Conservation (phyloP, 2,888 invertebrate genomes). For the Abrostola triplasia region DNA sequence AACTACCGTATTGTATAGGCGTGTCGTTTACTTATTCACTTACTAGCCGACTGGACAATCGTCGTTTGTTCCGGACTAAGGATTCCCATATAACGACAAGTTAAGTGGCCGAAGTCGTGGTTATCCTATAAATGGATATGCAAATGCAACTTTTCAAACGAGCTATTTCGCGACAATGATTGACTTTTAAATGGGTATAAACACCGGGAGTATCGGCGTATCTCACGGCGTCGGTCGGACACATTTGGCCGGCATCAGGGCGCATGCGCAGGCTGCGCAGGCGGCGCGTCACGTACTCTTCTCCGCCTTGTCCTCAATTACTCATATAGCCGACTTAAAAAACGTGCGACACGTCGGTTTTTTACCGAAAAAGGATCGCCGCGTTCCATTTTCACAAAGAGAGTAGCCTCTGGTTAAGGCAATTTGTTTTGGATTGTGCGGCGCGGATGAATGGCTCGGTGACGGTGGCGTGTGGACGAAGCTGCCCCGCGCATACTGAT, state of each 20-base stretch:
- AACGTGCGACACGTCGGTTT: conserved; percentile 64
- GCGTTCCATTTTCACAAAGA: conserved; percentile 71
- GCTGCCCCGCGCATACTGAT: conserved; percentile 76
- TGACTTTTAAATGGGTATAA: conserved; percentile 82
- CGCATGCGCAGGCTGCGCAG: conserved; percentile 27
- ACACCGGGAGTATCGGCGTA: conserved; percentile 67
- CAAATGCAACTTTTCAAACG: conserved; percentile 73
- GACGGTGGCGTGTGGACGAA: conserved; percentile 62
- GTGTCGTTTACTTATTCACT: conserved; percentile 51
- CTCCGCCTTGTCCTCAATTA: conserved; percentile 67
- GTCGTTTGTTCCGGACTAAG: conserved; percentile 62
- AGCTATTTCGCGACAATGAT: conserved; percentile 76
- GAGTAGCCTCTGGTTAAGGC: conserved; percentile 68
- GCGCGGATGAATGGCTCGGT: conserved; percentile 74
- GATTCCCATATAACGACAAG: conserved; percentile 72
- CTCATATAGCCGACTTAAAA: conserved; percentile 67
- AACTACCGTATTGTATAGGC: conserved; percentile 54
- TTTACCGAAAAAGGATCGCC: conserved; percentile 68
- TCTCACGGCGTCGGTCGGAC: conserved; percentile 54
- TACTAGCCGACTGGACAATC: conserved; percentile 60
- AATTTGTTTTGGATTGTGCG: conserved; percentile 81
- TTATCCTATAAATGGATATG: conserved; percentile 74
- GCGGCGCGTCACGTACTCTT: conserved; percentile 56
- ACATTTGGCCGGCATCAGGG: conserved; percentile 39
- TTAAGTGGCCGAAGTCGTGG: conserved; percentile 75